These are phyloP conservation scores for Calcarius ornatus DNA, from an alignment of 2,113 vertebrate species.

Conservation along the genomic window DNA sequence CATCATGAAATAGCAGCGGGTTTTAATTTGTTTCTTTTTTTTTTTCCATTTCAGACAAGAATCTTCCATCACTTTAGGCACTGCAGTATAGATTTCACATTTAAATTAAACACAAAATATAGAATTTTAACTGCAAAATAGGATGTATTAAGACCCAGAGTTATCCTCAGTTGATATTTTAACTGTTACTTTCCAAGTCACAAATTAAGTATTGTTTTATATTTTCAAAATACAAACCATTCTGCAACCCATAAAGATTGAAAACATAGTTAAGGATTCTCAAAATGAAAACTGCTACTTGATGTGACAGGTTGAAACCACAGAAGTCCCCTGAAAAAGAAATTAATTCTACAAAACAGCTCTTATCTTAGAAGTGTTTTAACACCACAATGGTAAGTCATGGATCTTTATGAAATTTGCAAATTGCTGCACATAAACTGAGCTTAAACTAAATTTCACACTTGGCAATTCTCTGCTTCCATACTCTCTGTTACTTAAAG, in stretches of 20 bases:
- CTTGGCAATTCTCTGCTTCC: background rate
- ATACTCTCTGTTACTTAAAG: background rate
- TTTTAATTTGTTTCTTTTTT: background rate
- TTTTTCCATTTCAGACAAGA: background rate
- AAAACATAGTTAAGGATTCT: conserved; percentile 66
- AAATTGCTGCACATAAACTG: conserved; percentile 31
- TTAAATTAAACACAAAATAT: background rate
- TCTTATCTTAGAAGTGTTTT: conserved; percentile 49
- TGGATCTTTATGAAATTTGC: conserved; percentile 12
- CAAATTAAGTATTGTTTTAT: conserved; percentile 39
- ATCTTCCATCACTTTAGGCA: background rate
- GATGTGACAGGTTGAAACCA: conserved; percentile 64
- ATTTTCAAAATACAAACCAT: conserved; percentile 55
- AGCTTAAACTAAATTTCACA: conserved; percentile 30
- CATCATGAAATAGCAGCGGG: background rate
- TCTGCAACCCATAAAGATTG: conserved; percentile 55
- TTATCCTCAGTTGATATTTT: conserved; percentile 6
- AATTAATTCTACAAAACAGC: conserved; percentile 58
- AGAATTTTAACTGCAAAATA: background rate
- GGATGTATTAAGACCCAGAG: background rate
- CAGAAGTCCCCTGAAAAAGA: conserved; percentile 51
- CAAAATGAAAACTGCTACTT: conserved; percentile 60
- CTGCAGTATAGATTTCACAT: background rate
- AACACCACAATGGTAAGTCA: conserved; percentile 10
- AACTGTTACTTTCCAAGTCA: conserved; percentile 46